Percentiles rank a stretch among this genome's conserved stretches.
phyloP scores from a whole-genome alignment of 2,888 invertebrate genomes.

The Polymixis flavicincta region DNA sequence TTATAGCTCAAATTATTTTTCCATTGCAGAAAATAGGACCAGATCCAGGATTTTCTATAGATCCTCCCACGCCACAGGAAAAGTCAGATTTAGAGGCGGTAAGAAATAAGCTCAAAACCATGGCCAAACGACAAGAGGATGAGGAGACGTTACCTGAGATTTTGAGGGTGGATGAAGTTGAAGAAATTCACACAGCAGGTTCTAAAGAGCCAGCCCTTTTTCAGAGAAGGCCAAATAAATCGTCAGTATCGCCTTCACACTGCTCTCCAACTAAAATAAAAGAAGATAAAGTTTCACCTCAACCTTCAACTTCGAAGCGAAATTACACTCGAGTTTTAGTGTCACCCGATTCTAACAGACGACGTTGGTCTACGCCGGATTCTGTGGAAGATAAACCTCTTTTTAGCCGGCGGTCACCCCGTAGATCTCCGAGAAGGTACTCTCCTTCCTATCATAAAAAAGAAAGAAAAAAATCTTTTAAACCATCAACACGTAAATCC shows the following conservation, averaged over 20 bases:
- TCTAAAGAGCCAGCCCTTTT: constrained; percentile 86
- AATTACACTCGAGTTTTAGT: constrained; percentile 84
- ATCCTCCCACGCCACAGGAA: constrained; percentile 64
- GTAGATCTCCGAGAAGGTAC: constrained; percentile 73
- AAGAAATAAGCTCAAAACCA: constrained; percentile 82
- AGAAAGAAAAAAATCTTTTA: constrained; percentile 79
- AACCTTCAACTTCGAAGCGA: constrained; percentile 67
- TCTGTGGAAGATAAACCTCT: constrained; percentile 72
- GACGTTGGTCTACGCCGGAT: constrained; percentile 69
- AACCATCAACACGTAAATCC: constrained; percentile 67
- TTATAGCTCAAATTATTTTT: constrained; percentile 21
- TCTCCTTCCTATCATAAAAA: constrained; percentile 79
- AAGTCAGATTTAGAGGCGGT: constrained; percentile 77
- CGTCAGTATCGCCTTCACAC: constrained; percentile 66
- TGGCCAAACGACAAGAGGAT: constrained; percentile 71
- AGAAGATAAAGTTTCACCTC: constrained; percentile 47
- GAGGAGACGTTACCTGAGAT: constrained; percentile 83
- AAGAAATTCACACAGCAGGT: constrained; percentile 79
- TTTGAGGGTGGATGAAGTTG: constrained; percentile 79
- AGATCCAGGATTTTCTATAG: constrained; percentile 59
- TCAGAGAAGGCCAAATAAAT: constrained; percentile 82
- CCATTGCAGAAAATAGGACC: constrained; percentile 78
- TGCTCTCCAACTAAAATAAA: constrained; percentile 47
- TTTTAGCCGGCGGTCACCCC: constrained; percentile 79
- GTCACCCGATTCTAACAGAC: constrained; percentile 79